phyloP scores from a whole-genome alignment of 92 coral and sea anemone species.

The Porites lobata region DNA sequence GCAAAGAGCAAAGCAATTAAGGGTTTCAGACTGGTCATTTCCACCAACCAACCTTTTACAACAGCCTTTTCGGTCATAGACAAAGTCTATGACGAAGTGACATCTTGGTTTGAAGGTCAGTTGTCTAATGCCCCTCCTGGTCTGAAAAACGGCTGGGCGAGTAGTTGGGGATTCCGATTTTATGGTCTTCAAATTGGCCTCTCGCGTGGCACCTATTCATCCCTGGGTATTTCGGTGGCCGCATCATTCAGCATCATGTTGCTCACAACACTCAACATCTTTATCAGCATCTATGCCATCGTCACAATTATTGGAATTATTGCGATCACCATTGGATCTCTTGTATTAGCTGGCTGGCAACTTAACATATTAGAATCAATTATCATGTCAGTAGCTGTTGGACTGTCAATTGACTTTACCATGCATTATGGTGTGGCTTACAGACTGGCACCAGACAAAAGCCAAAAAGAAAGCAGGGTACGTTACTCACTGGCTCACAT shows the following conservation, averaged over 20 bases:
- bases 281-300: constrained; percentile 94
- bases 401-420: constrained; percentile 96
- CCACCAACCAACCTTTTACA: constrained; percentile 71
- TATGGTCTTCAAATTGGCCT: constrained; percentile 84
- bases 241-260: constrained; percentile 92
- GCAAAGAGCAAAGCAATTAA: constrained; percentile 15
- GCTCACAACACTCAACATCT: constrained; percentile 91
- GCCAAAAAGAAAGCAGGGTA: constrained; percentile 73
- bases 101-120: constrained; percentile 63
- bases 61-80: constrained; percentile 75
- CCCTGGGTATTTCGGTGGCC: constrained; percentile 90
- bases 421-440: constrained; percentile 99
- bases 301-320: constrained; percentile 88
- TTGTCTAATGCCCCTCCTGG: constrained; percentile 80
- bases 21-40: constrained; percentile 59
- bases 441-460: constrained; percentile 78
- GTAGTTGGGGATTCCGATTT: constrained; percentile 63
- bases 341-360: constrained; percentile 96
- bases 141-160: constrained; percentile 83
- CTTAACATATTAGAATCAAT: constrained; percentile 93
- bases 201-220: constrained; percentile 79
- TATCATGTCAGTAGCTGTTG: constrained; percentile 96
- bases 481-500: constrained; percentile 88
- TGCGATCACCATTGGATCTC: constrained; percentile 87
- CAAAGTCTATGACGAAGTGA: constrained; percentile 75